These are phyloP conservation scores for Tauraco hartlaubi DNA, from an alignment of 2,797 vertebrate species.

Conservation along the genomic window DNA sequence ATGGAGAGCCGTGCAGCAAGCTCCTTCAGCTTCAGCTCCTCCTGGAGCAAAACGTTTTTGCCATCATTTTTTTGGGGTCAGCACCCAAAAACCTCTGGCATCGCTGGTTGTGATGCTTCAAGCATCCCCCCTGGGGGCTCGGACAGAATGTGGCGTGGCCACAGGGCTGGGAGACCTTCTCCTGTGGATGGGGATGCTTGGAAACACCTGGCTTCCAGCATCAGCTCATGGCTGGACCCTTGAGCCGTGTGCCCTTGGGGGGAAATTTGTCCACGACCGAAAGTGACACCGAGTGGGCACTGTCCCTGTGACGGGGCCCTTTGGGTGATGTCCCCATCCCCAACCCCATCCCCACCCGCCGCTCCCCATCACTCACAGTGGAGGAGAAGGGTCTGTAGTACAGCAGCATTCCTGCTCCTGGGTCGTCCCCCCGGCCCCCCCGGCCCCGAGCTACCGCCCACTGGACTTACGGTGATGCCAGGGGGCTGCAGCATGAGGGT, in stretches of 20 bases:
- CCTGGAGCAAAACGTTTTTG: background rate
- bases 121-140: background rate
- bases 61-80: background rate
- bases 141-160: background rate
- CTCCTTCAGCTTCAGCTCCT: background rate
- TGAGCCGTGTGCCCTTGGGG: too few relatives aligned
- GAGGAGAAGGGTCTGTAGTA: constrained; percentile 62
- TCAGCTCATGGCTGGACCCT: accelerated
- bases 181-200: too few relatives aligned
- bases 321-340: accelerated
- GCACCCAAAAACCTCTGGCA: background rate
- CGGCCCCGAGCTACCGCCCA: accelerated
- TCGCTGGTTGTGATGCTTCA: accelerated
- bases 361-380: constrained; percentile 10
- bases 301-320: too few relatives aligned
- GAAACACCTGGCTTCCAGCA: background rate
- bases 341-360: background rate
- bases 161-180: background rate
- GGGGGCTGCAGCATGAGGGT: background rate
- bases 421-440: too few relatives aligned
- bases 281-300: accelerated
- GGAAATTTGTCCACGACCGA: accelerated
- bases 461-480: accelerated
- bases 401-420: background rate
- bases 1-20: too few relatives aligned